phyloP scores from a whole-genome alignment of 2,888 invertebrate species.

The Pyralis farinalis region DNA sequence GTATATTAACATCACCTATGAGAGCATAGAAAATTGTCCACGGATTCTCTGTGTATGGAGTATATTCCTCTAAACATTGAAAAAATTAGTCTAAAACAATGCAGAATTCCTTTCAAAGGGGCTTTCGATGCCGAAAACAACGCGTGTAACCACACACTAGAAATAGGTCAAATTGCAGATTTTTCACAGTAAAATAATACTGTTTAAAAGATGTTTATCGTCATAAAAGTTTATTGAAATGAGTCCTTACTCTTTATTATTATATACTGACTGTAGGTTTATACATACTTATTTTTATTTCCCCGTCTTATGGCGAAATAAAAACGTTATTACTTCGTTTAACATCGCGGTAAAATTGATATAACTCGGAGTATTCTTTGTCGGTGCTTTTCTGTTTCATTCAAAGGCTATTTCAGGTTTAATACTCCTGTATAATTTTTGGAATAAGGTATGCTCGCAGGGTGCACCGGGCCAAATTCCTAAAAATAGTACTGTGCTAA shows the following conservation, averaged over 20 bases:
- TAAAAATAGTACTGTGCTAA: too few species aligned
- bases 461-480: too few species aligned
- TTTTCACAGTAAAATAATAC: not conserved
- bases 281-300: conserved; percentile 34
- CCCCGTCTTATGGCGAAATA: conserved; percentile 45
- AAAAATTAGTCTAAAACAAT: not conserved
- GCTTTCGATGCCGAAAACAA: not conserved
- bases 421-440: conserved; percentile 27
- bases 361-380: conserved; percentile 45
- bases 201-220: not conserved
- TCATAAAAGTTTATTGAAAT: conserved; percentile 4
- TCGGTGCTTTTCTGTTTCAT: conserved; percentile 41
- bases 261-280: conserved; percentile 25
- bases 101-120: not conserved
- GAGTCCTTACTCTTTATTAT: conserved; percentile 1
- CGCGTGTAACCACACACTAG: not conserved
- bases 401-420: conserved; percentile 32
- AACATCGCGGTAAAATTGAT: conserved; percentile 52
- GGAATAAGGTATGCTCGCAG: conserved; percentile 9
- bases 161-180: not conserved
- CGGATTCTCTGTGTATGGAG: too few species aligned
- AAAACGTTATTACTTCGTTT: conserved; percentile 56
- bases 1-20: too few species aligned
- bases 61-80: too few species aligned
- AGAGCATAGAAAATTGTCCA: too few species aligned